A percentile compares a stretch with the other conserved stretches of the same genome.
These are phyloP conservation scores for Sebastes vulpes DNA, from an alignment of 2,797 vertebrate genomes.

Conservation along the genomic window DNA sequence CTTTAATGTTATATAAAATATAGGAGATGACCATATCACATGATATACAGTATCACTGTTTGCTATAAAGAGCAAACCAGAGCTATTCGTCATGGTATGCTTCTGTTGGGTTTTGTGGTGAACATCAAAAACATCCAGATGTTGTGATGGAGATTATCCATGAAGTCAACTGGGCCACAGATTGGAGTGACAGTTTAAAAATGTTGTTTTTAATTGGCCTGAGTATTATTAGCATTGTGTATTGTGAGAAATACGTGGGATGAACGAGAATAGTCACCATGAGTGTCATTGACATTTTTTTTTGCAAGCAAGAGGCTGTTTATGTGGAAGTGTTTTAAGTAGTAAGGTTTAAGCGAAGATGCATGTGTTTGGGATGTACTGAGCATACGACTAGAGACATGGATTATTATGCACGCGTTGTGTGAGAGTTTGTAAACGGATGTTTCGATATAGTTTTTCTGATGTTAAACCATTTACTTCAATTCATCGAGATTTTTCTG, in stretches of 20 bases:
- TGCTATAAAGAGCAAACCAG: background rate
- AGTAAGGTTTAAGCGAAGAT: background rate
- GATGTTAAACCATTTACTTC: background rate
- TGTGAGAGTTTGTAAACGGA: background rate
- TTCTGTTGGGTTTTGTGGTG: background rate
- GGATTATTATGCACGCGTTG: background rate
- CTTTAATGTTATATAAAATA: conserved; percentile 15
- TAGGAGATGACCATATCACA: background rate
- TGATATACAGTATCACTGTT: background rate
- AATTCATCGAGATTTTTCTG: background rate
- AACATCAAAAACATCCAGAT: background rate
- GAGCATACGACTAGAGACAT: background rate
- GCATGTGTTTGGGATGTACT: background rate
- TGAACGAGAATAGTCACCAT: background rate
- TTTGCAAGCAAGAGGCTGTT: too few species aligned
- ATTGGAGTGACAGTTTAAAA: background rate
- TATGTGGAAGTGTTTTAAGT: too few species aligned
- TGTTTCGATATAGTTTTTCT: background rate
- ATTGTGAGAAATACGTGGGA: background rate
- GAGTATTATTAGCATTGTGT: too few species aligned
- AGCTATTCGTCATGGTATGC: background rate
- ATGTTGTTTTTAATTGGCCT: background rate
- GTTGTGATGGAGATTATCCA: background rate
- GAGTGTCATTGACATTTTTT: too few species aligned
- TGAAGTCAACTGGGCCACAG: background rate